Evolutionary conservation across 2,888 invertebrate genomes (phyloP), one percentile per base, ranked within the genome.

Genomic region (Nymphalis polychloros): DNA sequence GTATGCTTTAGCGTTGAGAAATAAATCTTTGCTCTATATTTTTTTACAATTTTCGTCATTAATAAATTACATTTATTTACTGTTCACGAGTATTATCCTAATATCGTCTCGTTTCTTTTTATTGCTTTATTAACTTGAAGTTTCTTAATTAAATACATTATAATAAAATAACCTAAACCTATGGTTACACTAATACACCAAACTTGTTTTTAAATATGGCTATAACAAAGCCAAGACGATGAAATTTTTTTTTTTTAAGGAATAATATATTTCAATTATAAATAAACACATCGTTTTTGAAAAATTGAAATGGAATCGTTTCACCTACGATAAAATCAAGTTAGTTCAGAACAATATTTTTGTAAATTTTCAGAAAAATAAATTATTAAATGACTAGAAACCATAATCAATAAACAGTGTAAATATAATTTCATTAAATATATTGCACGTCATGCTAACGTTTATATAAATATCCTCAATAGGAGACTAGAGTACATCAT

Each of bases 371-470:
- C 83, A 82, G 78, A 72, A 77, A 76, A 79, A 72, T 77, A 78
- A 79, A 78, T 78, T 72, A 75, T 73, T 73, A 53, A 66, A 52
- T 50, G 57, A 63, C 65, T 71, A 66, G 68, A 52, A 68, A 65
- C 70, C 63, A 47, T 49, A 17, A 20, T 31, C 61, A 73, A 73
- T 72, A 73, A 72, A 69, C 64, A 78, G 74, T 84, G 81, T 85
- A 85, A 84, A 83, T 80, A 80, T 78, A 66, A 72, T 72, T 67
- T 71, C 69, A 70, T 84, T 87, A 86, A 87, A 85, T 85, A 87
- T 88, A 88, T 88, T 89, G 89, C 89, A 90, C 88, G 80, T 81
- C 79, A 81, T 75, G 72, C 76, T 79, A 80, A 75, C 75, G 60
- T 67, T 47, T 62, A n/a, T 65, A 62, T 63, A 67, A 69, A 46